Evolutionary conservation across 2,797 vertebrate genomes (phyloP).

Genomic region (Acanthis flammea): DNA sequence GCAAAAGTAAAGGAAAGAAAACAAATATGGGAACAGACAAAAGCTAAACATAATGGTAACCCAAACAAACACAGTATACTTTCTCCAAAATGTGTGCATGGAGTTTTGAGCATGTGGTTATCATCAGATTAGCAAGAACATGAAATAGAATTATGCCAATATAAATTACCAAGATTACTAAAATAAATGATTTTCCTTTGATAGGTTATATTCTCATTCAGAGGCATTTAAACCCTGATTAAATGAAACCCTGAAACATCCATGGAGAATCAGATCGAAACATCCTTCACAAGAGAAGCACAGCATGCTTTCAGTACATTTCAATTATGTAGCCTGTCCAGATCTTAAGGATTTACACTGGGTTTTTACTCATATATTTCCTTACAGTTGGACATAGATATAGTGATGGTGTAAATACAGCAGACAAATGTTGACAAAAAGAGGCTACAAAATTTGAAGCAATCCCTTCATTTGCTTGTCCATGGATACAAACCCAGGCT

Average conservation of each 20-base stretch:
- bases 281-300: neutral
- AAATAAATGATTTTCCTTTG: neutral
- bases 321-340: slow-evolving; percentile 7
- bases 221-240: slow-evolving; percentile 7
- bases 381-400: neutral
- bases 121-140: neutral
- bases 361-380: neutral
- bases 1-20: neutral
- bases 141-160: neutral
- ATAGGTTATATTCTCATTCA: neutral
- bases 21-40: neutral
- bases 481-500: neutral
- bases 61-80: neutral
- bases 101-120: neutral
- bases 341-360: slow-evolving; percentile 18
- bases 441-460: neutral
- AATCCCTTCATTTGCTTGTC: neutral
- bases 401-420: neutral
- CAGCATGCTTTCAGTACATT: slow-evolving; percentile 26
- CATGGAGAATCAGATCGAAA: neutral
- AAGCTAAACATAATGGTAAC: neutral
- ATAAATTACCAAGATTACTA: neutral
- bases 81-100: neutral
- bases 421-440: neutral
- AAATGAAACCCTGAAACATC: neutral